Percentiles rank a stretch among this genome's conserved stretches.
phyloP scores from a whole-genome alignment of 2,797 vertebrate genomes.

The Bovichtus diacanthus region DNA sequence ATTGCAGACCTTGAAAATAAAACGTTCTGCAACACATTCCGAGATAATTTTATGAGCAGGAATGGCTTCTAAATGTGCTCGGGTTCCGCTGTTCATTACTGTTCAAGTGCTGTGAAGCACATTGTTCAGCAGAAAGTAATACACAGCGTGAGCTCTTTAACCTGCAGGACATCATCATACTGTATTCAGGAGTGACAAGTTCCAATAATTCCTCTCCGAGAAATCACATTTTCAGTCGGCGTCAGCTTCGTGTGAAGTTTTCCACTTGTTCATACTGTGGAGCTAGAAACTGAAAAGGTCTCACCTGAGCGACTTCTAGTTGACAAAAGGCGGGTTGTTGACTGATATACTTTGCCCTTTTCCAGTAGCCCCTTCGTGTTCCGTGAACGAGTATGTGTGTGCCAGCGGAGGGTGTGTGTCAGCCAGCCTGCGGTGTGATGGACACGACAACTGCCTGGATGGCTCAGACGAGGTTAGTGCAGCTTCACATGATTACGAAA shows the following conservation, averaged over 20 bases:
- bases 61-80: slow-evolving; percentile 12
- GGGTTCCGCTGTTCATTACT: slow-evolving; percentile 3
- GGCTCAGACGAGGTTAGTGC: slow-evolving; percentile 95
- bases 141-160: neutral
- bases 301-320: neutral
- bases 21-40: neutral
- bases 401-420: slow-evolving; percentile 93
- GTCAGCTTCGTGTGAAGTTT: neutral
- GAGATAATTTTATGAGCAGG: neutral
- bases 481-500: slow-evolving; percentile 18
- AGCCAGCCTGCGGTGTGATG: slow-evolving; percentile 93
- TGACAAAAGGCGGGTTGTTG: neutral
- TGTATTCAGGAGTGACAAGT: neutral
- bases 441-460: slow-evolving; percentile 94
- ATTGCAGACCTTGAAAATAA: slow-evolving; percentile 1
- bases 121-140: slow-evolving; percentile 28
- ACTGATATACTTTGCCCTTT: slow-evolving; percentile 16
- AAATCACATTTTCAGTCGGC: neutral
- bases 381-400: slow-evolving; percentile 94
- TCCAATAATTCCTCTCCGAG: neutral
- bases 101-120: slow-evolving; percentile 3
- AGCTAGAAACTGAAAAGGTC: slow-evolving; percentile 1
- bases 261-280: neutral
- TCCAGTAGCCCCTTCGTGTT: slow-evolving; percentile 93
- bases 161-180: slow-evolving; percentile 13